Conservation (phyloP, 2,888 invertebrate species). For the Hipparchia semele region DNA sequence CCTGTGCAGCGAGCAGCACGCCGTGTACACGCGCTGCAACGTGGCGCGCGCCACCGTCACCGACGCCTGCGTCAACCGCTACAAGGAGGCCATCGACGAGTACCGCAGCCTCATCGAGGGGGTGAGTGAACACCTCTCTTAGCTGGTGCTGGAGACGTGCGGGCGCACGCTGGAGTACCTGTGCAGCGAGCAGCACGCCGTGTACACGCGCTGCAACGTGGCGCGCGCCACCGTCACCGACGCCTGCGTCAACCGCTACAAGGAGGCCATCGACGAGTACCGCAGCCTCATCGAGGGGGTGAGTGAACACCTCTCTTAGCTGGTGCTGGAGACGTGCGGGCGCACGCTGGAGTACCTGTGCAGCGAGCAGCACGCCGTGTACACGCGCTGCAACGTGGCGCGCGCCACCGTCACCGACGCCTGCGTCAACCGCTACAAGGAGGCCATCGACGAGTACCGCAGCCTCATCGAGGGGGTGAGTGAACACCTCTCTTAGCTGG, state of each 20-base stretch:
- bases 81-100: slow-evolving; percentile 90
- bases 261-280: slow-evolving; percentile 93
- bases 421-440: slow-evolving; percentile 87
- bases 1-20: slow-evolving; percentile 93
- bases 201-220: slow-evolving; percentile 94
- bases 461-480: slow-evolving; percentile 85
- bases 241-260: slow-evolving; percentile 88
- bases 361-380: slow-evolving; percentile 93
- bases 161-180: slow-evolving; percentile 89
- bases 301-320: slow-evolving; percentile 81
- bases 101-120: slow-evolving; percentile 89
- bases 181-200: slow-evolving; percentile 94
- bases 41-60: slow-evolving; percentile 95
- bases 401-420: slow-evolving; percentile 95
- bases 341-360: slow-evolving; percentile 92
- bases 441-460: slow-evolving; percentile 93
- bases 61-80: slow-evolving; percentile 91
- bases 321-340: neutral
- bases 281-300: slow-evolving; percentile 87
- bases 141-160: neutral
- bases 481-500: slow-evolving; percentile 81
- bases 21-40: slow-evolving; percentile 94
- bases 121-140: slow-evolving; percentile 83
- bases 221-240: slow-evolving; percentile 96
- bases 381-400: slow-evolving; percentile 94